Evolutionary conservation across 2,797 vertebrate genomes (phyloP), one percentile per base, ranked within the genome.

Genomic region (Phataginus tricuspis): DNA sequence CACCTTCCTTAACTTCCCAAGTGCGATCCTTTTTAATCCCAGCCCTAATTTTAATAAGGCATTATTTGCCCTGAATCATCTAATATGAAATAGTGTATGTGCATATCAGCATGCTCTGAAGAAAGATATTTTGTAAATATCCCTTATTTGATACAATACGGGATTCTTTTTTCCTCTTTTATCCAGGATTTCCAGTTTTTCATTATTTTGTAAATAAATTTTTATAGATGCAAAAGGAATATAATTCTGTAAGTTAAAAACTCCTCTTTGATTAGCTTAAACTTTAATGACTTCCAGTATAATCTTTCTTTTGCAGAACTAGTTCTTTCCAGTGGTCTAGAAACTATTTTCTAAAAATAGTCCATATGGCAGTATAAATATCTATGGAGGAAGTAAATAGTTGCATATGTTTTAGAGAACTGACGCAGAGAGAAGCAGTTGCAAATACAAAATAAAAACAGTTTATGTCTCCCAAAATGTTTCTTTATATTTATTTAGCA

Each of bases 1-100:
- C 91, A 97, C 83, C 23, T 90, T 91, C 86, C 72, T 91, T 85
- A 69, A 93, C 71, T 90, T 72, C 66, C 42, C 57, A 91, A 93
- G 8, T 31, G 18, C 16, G 85, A 64, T 92, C 34, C 61, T 27
- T 72, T 95, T 94, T 27, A 96, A 93, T 94, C 53, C 61, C 42
- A 88, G 12, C 31, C 31, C 85, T 91, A 75, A 64, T 91, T 96
- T 95, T 86, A 79, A 83, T 86, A 61, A 68, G 72, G 4, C 19
- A 78, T 69, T 66, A 18, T 66, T 87, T 93, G 51, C 59, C 23
- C 21, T 55, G 27, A 19, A 1, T 63, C 87, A 72, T 59, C 64
- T 77, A 64, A 71, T 55, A 82, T 59, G 19, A 92, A 45, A 96
- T 37, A 39, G 13, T 72, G 34, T 14, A 45, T 27, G 1, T 66